phyloP scores from a whole-genome alignment of 2,888 invertebrate genomes.

The Odontocolon sp. region DNA sequence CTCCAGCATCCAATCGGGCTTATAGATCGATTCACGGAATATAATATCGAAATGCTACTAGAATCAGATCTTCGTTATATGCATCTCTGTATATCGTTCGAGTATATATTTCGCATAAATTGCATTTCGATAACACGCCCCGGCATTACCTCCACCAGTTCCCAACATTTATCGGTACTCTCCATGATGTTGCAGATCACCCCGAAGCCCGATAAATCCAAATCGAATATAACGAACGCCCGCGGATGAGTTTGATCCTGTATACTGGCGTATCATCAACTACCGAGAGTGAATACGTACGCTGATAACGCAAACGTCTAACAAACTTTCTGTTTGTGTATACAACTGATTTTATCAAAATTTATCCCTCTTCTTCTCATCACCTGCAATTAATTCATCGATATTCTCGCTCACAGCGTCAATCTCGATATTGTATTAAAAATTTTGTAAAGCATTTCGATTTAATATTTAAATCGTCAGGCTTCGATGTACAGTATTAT shows the following conservation, averaged over 20 bases:
- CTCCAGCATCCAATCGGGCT: too few species aligned
- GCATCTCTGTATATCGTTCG: neutral
- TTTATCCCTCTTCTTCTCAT: too few species aligned
- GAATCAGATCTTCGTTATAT: too few species aligned
- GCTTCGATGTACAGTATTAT: too few species aligned
- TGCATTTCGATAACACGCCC: conserved; percentile 70
- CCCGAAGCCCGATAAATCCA: conserved; percentile 56
- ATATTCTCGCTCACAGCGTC: neutral
- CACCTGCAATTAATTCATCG: conserved; percentile 5
- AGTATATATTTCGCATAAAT: conserved; percentile 62
- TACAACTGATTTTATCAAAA: too few species aligned
- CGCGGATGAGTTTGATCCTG: conserved; percentile 13
- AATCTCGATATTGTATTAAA: neutral
- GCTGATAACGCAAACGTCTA: conserved; percentile 13
- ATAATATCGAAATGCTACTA: too few species aligned
- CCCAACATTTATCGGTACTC: conserved; percentile 66
- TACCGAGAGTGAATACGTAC: neutral
- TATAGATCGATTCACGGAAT: neutral
- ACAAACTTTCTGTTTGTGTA: conserved; percentile 33
- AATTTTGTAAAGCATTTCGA: conserved; percentile 24
- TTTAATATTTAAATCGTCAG: conserved; percentile 37
- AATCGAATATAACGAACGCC: conserved; percentile 68
- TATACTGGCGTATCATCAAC: neutral
- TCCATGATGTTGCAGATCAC: conserved; percentile 57
- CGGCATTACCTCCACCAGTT: conserved; percentile 67